These are phyloP conservation scores for Pundamilia nyererei DNA, from an alignment of 2,113 vertebrate species.

Conservation along the genomic window DNA sequence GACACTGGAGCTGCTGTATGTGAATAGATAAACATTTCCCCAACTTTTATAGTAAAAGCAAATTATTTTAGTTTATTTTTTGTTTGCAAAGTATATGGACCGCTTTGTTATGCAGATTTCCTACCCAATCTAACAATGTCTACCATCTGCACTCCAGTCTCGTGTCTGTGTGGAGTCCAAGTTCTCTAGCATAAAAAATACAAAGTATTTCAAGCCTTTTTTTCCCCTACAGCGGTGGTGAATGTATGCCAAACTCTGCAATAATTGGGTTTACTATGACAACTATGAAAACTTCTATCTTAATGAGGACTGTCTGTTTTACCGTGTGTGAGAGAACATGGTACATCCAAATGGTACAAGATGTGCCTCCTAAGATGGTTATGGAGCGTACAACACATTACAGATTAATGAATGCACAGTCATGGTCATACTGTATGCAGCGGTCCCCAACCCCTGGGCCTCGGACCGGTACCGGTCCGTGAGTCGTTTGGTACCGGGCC, in stretches of 20 bases:
- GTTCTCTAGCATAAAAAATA: not conserved
- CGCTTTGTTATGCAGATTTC: not conserved
- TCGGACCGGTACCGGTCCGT: no score
- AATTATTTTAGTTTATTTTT: not conserved
- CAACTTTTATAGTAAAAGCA: slow-evolving; percentile 28
- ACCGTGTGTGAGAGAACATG: slow-evolving; percentile 7
- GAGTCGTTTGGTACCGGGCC: no score
- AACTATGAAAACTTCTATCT: slow-evolving; percentile 24
- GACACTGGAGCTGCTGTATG: slow-evolving; percentile 15
- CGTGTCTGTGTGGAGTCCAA: not conserved
- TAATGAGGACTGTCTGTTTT: slow-evolving; percentile 23
- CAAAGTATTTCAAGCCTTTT: not conserved
- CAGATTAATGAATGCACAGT: slow-evolving; percentile 16
- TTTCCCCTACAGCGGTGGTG: not conserved
- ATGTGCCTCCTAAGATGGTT: slow-evolving; percentile 23
- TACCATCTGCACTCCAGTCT: slow-evolving; percentile 22
- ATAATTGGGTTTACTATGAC: slow-evolving; percentile 3
- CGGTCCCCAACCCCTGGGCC: no score
- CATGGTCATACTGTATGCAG: not conserved
- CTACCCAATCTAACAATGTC: slow-evolving; percentile 12
- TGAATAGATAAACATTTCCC: slow-evolving; percentile 27
- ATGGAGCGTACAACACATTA: slow-evolving; percentile 15
- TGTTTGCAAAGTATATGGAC: not conserved
- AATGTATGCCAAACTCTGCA: not conserved
- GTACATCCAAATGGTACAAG: slow-evolving; percentile 27